Evolutionary conservation across 2,113 vertebrate genomes (phyloP).

Genomic region (Carassius carassius): DNA sequence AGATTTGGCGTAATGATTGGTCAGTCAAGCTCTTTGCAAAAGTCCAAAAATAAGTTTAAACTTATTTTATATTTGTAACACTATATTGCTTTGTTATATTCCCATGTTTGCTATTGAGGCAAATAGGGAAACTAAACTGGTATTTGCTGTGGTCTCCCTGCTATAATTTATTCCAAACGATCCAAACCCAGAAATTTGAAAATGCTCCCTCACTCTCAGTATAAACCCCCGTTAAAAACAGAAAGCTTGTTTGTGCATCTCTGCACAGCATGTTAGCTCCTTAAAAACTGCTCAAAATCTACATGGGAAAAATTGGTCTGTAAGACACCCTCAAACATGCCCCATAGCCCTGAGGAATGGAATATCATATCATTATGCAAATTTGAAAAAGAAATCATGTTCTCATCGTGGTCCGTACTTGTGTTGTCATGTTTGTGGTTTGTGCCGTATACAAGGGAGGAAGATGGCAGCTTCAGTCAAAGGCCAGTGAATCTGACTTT

Average conservation of each 20-base stretch:
- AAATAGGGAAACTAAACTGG: neutral
- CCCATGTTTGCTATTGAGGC: neutral
- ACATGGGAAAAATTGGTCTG: neutral
- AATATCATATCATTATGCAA: constrained; percentile 21
- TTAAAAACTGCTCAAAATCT: constrained; percentile 3
- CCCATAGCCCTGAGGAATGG: neutral
- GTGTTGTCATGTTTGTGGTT: constrained; percentile 37
- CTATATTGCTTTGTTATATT: too few relatives aligned
- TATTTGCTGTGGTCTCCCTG: too few relatives aligned
- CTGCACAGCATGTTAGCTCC: neutral
- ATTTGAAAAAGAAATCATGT: neutral
- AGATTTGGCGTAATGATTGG: too few relatives aligned
- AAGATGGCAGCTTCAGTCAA: constrained; percentile 52
- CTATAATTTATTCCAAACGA: too few relatives aligned
- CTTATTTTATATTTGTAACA: too few relatives aligned
- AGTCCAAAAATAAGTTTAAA: too few relatives aligned
- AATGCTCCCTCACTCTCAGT: neutral
- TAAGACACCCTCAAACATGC: constrained; percentile 3
- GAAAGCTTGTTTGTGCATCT: constrained; percentile 6
- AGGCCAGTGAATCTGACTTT: constrained; percentile 52
- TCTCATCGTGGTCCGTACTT: neutral
- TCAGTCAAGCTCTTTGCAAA: too few relatives aligned
- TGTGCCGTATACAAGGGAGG: constrained; percentile 46
- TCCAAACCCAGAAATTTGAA: neutral
- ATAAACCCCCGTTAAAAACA: neutral